Conservation (phyloP, 2,888 invertebrate species). For the Rotaria magnacalcarata region DNA sequence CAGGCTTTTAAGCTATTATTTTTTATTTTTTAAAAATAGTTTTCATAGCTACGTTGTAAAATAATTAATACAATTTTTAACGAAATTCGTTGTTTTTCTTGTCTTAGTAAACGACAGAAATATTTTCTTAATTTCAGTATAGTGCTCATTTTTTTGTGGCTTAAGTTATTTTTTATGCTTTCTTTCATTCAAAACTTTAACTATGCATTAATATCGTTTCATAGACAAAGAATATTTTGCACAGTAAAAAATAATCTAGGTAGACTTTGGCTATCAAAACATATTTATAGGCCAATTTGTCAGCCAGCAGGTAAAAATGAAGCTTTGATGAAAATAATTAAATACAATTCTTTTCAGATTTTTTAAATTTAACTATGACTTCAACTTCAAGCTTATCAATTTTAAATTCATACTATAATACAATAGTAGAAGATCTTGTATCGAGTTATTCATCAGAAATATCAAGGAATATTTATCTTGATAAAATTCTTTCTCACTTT, state of each 20-base stretch:
- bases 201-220: neutral
- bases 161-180: neutral
- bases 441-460: neutral
- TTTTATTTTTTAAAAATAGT: too few relatives aligned
- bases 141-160: too few relatives aligned
- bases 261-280: neutral
- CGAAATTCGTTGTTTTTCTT: too few relatives aligned
- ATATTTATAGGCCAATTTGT: too few relatives aligned
- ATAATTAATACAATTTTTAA: too few relatives aligned
- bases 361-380: neutral
- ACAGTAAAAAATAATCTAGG: neutral
- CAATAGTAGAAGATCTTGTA: neutral
- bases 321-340: neutral
- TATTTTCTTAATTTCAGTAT: neutral
- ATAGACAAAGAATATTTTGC: neutral
- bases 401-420: conserved; percentile 25
- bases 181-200: neutral
- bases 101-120: too few relatives aligned
- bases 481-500: conserved; percentile 35
- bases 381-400: neutral
- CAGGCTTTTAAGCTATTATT: too few relatives aligned
- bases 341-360: neutral
- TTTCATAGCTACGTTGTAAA: too few relatives aligned
- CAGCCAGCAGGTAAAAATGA: too few relatives aligned
- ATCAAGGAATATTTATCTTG: neutral